These are phyloP conservation scores for Hirudo medicinalis DNA, from an alignment of 1,140 invertebrate species.

Conservation along the genomic window DNA sequence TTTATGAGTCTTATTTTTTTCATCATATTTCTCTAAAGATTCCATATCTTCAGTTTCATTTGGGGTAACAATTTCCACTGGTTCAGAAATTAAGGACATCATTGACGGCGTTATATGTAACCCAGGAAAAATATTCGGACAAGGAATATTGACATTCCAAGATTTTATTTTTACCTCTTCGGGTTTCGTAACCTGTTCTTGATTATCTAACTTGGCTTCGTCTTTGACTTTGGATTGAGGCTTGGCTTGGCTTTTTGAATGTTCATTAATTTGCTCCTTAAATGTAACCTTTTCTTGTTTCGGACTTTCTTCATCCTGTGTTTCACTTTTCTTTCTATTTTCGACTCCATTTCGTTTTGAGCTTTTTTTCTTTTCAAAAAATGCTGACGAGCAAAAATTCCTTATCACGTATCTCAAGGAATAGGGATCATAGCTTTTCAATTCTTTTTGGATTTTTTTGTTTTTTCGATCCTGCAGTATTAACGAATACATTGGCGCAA, in stretches of 20 bases:
- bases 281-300: not conserved
- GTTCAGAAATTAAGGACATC: slow-evolving; percentile 6
- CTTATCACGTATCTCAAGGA: slow-evolving; percentile 2
- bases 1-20: not conserved
- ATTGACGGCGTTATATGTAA: not conserved
- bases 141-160: not conserved
- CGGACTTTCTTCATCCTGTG: not conserved
- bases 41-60: not conserved
- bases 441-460: not conserved
- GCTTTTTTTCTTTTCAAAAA: not conserved
- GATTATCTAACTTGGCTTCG: not conserved
- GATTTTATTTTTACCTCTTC: not conserved
- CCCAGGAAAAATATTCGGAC: not conserved
- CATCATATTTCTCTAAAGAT: not conserved
- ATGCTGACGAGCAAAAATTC: slow-evolving; percentile 7
- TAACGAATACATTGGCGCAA: slow-evolving; percentile 3
- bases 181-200: not conserved
- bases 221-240: not conserved
- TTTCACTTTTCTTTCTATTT: not conserved
- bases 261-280: not conserved
- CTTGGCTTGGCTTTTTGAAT: no score
- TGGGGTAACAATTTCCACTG: not conserved
- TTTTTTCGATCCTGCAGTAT: not conserved
- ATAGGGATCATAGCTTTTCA: not conserved
- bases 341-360: not conserved